phyloP scores from a whole-genome alignment of 2,113 vertebrate species.

The Orientallactaga bullata region DNA sequence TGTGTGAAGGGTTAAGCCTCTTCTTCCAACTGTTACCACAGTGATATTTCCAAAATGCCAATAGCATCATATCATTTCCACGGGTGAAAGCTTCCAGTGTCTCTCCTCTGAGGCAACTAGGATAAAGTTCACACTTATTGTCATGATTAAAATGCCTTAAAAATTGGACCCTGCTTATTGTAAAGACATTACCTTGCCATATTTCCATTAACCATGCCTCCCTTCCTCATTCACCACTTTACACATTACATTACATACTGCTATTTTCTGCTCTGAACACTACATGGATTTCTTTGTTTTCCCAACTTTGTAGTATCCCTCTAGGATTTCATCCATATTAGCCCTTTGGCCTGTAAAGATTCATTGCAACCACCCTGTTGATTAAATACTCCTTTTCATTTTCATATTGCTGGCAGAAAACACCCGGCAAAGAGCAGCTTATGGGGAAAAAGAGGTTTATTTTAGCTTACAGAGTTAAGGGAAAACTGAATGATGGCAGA shows the following conservation, averaged over 20 bases:
- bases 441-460: too few species aligned
- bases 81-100: conserved; percentile 35
- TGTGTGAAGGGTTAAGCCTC: not conserved
- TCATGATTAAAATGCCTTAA: conserved; percentile 46
- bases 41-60: conserved; percentile 55
- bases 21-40: conserved; percentile 43
- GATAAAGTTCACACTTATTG: conserved; percentile 35
- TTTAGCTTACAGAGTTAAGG: too few species aligned
- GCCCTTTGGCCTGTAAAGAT: not conserved
- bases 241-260: not conserved
- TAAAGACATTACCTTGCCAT: not conserved
- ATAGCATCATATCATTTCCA: not conserved
- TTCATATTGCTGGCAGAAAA: too few species aligned
- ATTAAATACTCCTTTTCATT: not conserved
- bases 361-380: not conserved
- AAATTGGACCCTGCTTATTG: not conserved
- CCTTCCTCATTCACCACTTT: not conserved
- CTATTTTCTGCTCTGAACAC: not conserved
- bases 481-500: too few species aligned
- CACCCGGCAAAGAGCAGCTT: too few species aligned
- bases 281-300: not conserved
- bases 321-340: not conserved
- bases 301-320: not conserved
- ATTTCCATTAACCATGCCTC: not conserved
- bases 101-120: conserved; percentile 26